Conservation (phyloP, 1,140 invertebrate genomes). For the Pseudomyrmex pallidus region DNA sequence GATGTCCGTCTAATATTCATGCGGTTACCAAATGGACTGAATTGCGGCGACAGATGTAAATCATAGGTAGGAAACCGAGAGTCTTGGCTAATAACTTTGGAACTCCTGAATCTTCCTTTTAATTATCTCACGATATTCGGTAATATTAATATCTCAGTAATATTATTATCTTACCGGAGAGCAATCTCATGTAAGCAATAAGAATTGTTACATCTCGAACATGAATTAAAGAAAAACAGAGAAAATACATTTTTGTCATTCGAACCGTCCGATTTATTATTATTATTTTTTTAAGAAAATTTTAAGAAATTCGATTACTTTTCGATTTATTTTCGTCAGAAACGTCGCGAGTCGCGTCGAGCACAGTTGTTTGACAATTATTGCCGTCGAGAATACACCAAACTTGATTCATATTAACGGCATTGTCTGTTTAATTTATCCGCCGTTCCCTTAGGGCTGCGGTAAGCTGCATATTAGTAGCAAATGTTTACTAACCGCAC, state of each 20-base stretch:
- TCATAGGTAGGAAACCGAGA: background rate
- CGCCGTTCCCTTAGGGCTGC: background rate
- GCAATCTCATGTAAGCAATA: no score
- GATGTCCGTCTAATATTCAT: constrained; percentile 47
- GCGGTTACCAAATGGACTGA: constrained; percentile 31
- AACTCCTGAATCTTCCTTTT: background rate
- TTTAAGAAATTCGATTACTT: no score
- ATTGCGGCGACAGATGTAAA: constrained; percentile 37
- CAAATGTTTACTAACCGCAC: constrained; percentile 34
- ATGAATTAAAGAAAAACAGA: no score
- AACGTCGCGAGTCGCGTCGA: background rate
- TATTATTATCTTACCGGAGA: background rate
- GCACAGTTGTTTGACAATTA: background rate
- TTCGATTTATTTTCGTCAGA: background rate
- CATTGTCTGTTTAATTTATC: constrained; percentile 19
- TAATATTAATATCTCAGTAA: background rate
- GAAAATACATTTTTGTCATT: no score
- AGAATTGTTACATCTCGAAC: no score
- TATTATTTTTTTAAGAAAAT: no score
- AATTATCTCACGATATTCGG: constrained; percentile 1
- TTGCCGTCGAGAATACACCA: background rate
- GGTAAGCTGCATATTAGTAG: constrained; percentile 22
- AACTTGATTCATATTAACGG: background rate
- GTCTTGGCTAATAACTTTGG: background rate
- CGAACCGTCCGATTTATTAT: no score